phyloP scores from a whole-genome alignment of 1,140 invertebrate species.

The Melipona quadrifasciata region DNA sequence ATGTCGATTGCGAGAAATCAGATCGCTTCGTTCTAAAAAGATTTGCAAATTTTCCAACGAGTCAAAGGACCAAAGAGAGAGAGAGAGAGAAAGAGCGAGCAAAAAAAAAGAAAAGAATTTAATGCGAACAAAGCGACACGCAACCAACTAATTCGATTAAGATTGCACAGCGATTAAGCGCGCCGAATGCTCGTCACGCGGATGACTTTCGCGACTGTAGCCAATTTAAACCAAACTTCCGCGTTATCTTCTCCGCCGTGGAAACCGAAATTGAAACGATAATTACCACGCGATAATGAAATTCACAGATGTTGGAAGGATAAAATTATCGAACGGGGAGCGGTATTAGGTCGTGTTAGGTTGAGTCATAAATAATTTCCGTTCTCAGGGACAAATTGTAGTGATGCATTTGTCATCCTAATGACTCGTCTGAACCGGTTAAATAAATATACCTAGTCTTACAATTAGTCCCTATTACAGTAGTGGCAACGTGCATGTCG shows the following conservation, averaged over 20 bases:
- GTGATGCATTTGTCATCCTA: too few relatives aligned
- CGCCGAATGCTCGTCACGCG: not conserved
- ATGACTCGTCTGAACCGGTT: too few relatives aligned
- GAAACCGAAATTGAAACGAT: not conserved
- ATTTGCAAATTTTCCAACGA: not conserved
- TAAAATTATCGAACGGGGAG: not conserved
- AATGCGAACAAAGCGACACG: not conserved
- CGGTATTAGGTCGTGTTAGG: too few relatives aligned
- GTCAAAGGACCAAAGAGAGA: not conserved
- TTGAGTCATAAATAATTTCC: too few relatives aligned
- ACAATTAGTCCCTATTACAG: too few relatives aligned
- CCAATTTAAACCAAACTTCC: not conserved
- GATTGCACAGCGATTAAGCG: not conserved
- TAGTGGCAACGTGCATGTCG: too few relatives aligned
- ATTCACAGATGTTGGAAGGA: not conserved
- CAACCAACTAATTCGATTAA: not conserved
- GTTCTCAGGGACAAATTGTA: too few relatives aligned
- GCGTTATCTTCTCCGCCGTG: not conserved
- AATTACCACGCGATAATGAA: not conserved
- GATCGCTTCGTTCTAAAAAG: not conserved
- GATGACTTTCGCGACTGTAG: too few relatives aligned
- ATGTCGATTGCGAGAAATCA: too few relatives aligned
- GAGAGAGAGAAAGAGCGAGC: too few relatives aligned
- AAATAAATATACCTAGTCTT: too few relatives aligned
- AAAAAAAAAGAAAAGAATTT: not conserved